Evolutionary conservation across 1,140 invertebrate species (phyloP).

Genomic region (Zophobas atratus): DNA sequence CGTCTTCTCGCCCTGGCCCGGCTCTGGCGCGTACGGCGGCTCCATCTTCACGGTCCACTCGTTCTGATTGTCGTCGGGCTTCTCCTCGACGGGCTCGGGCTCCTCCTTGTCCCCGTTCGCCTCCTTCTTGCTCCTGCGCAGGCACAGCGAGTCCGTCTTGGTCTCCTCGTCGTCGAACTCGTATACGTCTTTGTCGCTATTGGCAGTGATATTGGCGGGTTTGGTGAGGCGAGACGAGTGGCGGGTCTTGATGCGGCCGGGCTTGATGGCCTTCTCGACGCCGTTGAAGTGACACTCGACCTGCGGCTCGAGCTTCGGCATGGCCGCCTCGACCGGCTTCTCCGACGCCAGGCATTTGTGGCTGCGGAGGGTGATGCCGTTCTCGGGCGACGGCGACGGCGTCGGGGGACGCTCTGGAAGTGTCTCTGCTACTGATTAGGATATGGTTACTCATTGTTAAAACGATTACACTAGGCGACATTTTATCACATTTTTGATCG

Average conservation of each 20-base stretch:
- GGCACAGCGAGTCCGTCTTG: slow-evolving; percentile 47
- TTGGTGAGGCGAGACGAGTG: slow-evolving; percentile 25
- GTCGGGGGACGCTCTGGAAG: slow-evolving; percentile 32
- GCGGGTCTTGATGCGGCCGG: not conserved
- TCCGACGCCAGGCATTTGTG: slow-evolving; percentile 73
- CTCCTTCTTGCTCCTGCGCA: slow-evolving; percentile 55
- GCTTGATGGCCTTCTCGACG: not conserved
- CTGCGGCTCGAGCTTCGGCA: slow-evolving; percentile 42
- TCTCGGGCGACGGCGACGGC: slow-evolving; percentile 10
- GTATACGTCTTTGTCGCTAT: slow-evolving; percentile 68
- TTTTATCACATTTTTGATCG: too few relatives aligned
- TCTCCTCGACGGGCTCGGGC: slow-evolving; percentile 11
- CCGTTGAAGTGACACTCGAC: slow-evolving; percentile 55
- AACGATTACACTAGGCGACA: too few relatives aligned
- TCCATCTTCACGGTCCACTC: slow-evolving; percentile 45
- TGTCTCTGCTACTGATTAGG: not conserved
- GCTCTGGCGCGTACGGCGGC: slow-evolving; percentile 33
- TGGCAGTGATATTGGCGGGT: slow-evolving; percentile 41
- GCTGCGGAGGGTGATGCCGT: slow-evolving; percentile 74
- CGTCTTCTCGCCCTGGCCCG: slow-evolving; percentile 55
- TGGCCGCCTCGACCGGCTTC: slow-evolving; percentile 56
- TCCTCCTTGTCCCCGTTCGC: slow-evolving; percentile 35
- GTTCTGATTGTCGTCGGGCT: slow-evolving; percentile 10
- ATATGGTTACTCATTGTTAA: too few relatives aligned
- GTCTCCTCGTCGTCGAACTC: slow-evolving; percentile 69